These are phyloP conservation scores for Notarius quadriscutis DNA, from an alignment of 2,113 vertebrate genomes.

Conservation along the genomic window DNA sequence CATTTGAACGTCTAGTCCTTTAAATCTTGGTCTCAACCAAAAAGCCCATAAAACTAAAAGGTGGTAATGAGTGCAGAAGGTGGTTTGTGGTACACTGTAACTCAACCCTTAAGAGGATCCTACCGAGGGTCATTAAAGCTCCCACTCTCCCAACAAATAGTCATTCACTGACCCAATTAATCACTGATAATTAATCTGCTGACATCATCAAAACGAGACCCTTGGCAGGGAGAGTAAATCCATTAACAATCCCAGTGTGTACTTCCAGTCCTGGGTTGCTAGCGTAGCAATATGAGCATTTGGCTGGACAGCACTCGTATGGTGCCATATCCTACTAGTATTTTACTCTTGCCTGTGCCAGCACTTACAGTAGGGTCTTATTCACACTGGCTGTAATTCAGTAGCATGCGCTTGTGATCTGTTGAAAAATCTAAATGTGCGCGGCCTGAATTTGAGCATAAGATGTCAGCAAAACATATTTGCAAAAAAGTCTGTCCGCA, in stretches of 20 bases:
- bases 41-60: conserved; percentile 11
- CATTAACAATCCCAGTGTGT: conserved; percentile 34
- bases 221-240: conserved; percentile 31
- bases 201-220: conserved; percentile 49
- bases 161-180: conserved; percentile 33
- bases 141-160: conserved; percentile 16
- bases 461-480: neutral
- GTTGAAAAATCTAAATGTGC: neutral
- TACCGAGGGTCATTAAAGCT: conserved; percentile 34
- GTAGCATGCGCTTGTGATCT: neutral
- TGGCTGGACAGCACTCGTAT: conserved; percentile 13
- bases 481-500: neutral
- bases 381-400: neutral
- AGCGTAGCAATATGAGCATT: conserved; percentile 27
- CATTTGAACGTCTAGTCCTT: neutral
- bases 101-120: conserved; percentile 36
- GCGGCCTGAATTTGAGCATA: neutral
- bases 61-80: conserved; percentile 9
- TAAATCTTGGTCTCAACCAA: conserved; percentile 9
- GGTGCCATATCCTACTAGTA: neutral
- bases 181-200: conserved; percentile 46
- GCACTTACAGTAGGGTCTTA: neutral
- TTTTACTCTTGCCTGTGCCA: conserved; percentile 1
- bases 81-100: conserved; percentile 24
- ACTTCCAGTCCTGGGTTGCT: conserved; percentile 10